Evolutionary conservation across 2,797 vertebrate genomes (phyloP).

Genomic region (Novumbra hubbsi): DNA sequence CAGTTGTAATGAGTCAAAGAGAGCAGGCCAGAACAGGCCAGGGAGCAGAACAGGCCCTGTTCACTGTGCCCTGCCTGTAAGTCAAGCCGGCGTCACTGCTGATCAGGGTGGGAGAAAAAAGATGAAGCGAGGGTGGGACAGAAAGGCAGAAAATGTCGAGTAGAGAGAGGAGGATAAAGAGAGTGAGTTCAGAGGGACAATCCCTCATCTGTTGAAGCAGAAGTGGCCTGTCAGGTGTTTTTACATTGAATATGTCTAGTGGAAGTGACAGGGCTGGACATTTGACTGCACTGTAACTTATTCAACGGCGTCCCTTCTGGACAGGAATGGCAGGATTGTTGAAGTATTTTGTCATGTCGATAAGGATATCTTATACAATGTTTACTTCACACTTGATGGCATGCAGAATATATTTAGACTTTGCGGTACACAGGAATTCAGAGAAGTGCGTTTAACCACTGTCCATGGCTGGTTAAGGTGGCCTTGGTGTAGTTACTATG

Average conservation of each 20-base stretch:
- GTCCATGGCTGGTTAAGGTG: too few species aligned
- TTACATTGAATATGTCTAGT: conserved; percentile 55
- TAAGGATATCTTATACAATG: too few species aligned
- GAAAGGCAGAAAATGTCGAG: neutral
- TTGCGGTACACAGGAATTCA: too few species aligned
- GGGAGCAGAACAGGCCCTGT: conserved; percentile 20
- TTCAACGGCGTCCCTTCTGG: conserved; percentile 26
- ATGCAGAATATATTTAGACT: too few species aligned
- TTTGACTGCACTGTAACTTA: conserved; percentile 26
- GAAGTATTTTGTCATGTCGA: too few species aligned
- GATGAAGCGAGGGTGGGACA: conserved; percentile 14
- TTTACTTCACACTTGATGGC: too few species aligned
- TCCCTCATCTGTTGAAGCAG: conserved; percentile 48
- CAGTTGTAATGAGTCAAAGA: conserved; percentile 67
- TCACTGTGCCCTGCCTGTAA: conserved; percentile 28
- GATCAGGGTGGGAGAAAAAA: neutral
- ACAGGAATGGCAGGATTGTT: neutral
- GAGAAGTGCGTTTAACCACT: too few species aligned
- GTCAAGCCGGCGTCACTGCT: conserved; percentile 39
- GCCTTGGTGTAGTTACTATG: too few species aligned
- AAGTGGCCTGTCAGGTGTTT: conserved; percentile 42
- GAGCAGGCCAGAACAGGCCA: conserved; percentile 30
- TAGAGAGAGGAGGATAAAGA: neutral
- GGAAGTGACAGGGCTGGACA: conserved; percentile 38
- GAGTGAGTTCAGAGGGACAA: conserved; percentile 5